Conservation (phyloP, 2,797 vertebrate species). For the Clarias fuscus region DNA sequence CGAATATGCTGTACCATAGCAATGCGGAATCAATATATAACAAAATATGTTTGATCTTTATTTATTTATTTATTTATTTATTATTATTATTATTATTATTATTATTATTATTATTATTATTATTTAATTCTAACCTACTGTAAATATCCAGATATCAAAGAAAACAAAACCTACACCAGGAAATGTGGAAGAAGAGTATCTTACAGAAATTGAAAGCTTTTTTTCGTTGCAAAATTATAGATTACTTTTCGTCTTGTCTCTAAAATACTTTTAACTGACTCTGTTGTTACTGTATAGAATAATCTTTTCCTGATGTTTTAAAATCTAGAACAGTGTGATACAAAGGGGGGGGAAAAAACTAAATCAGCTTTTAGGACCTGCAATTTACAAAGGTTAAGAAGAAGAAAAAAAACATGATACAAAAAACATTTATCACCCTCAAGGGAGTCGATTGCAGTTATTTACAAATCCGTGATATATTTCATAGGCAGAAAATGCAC, state of each 20-base stretch:
- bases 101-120: neutral
- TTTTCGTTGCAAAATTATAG: neutral
- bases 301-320: slow-evolving; percentile 10
- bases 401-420: slow-evolving; percentile 53
- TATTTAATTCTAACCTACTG: neutral
- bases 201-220: neutral
- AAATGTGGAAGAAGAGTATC: neutral
- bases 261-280: neutral
- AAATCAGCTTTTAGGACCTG: slow-evolving; percentile 2
- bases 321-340: neutral
- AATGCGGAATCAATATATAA: neutral
- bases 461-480: slow-evolving; percentile 65
- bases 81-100: neutral
- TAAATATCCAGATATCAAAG: too few relatives aligned
- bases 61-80: neutral
- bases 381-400: neutral
- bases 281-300: neutral
- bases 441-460: slow-evolving; percentile 57
- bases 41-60: neutral
- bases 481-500: slow-evolving; percentile 73
- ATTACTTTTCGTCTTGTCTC: neutral
- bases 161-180: neutral
- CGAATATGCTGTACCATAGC: slow-evolving; percentile 13
- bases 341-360: neutral
- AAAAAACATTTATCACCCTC: slow-evolving; percentile 43